Conservation (phyloP, 2,888 invertebrate genomes). For the Adelognathus sp. region DNA sequence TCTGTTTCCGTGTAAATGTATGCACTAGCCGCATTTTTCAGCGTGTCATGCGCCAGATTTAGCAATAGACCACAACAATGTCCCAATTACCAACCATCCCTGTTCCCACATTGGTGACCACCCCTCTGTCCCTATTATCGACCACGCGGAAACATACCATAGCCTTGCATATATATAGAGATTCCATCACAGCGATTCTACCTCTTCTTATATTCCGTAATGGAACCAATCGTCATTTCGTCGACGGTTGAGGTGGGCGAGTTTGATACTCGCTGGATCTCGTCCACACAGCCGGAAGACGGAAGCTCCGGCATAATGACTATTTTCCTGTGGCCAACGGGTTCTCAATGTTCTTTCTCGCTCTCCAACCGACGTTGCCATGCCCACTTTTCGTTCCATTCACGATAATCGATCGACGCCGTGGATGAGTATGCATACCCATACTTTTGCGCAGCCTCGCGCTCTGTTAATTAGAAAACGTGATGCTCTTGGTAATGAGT, state of each 20-base stretch:
- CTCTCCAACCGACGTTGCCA: background rate
- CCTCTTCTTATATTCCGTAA: background rate
- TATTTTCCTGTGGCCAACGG: slow-evolving; percentile 10
- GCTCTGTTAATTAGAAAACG: slow-evolving; percentile 75
- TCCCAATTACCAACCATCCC: too few relatives aligned
- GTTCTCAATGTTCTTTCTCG: background rate
- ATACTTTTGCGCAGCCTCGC: slow-evolving; percentile 1
- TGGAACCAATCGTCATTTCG: slow-evolving; percentile 5
- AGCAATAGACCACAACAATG: too few relatives aligned
- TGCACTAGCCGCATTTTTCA: background rate
- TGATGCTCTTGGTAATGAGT: slow-evolving; percentile 75
- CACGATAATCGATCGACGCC: slow-evolving; percentile 46
- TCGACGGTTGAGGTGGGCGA: background rate
- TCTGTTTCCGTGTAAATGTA: background rate
- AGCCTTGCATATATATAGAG: too few relatives aligned
- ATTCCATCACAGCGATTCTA: too few relatives aligned
- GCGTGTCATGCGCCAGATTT: too few relatives aligned
- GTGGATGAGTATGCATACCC: slow-evolving; percentile 19
- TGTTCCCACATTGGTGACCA: too few relatives aligned
- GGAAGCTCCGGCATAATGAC: slow-evolving; percentile 10
- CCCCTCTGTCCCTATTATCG: too few relatives aligned
- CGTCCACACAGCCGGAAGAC: background rate
- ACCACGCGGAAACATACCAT: too few relatives aligned
- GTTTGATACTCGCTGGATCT: background rate
- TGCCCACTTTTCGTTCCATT: slow-evolving; percentile 33